These are phyloP conservation scores for Enteromius paludinosus DNA, from an alignment of 2,797 vertebrate genomes.

Conservation along the genomic window DNA sequence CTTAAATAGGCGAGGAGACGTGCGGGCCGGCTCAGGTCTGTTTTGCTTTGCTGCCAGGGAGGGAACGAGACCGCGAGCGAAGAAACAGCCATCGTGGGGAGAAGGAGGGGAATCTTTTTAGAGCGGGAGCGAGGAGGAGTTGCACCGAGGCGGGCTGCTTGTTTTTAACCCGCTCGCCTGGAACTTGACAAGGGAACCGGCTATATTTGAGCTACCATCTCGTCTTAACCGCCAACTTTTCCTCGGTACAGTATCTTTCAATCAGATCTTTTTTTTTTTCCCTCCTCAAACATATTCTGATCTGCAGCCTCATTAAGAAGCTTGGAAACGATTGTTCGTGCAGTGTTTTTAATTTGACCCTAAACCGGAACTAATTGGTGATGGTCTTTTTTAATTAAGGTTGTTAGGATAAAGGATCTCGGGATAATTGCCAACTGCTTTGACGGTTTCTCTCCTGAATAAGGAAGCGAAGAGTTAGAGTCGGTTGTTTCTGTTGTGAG, in stretches of 20 bases:
- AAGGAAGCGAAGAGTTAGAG: constrained; percentile 23
- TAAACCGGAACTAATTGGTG: constrained; percentile 36
- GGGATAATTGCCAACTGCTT: constrained; percentile 66
- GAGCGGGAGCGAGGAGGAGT: constrained; percentile 47
- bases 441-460: constrained; percentile 65
- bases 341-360: constrained; percentile 26
- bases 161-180: constrained; percentile 67
- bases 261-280: constrained; percentile 12
- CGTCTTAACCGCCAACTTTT: constrained; percentile 56
- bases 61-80: constrained; percentile 57
- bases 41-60: constrained; percentile 80
- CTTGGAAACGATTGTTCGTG: constrained; percentile 16
- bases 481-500: constrained; percentile 70
- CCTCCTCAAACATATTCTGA: constrained; percentile 33
- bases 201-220: constrained; percentile 50
- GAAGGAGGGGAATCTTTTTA: constrained; percentile 46
- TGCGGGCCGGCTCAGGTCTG: constrained; percentile 81
- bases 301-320: constrained; percentile 42
- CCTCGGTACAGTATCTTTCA: constrained; percentile 58
- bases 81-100: constrained; percentile 49
- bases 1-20: constrained; percentile 93
- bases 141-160: constrained; percentile 62
- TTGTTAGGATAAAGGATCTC: constrained; percentile 32
- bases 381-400: constrained; percentile 53
- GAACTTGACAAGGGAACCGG: constrained; percentile 59